Conservation (phyloP, 2,888 invertebrate species). For the Hirudinaria manillensis region DNA sequence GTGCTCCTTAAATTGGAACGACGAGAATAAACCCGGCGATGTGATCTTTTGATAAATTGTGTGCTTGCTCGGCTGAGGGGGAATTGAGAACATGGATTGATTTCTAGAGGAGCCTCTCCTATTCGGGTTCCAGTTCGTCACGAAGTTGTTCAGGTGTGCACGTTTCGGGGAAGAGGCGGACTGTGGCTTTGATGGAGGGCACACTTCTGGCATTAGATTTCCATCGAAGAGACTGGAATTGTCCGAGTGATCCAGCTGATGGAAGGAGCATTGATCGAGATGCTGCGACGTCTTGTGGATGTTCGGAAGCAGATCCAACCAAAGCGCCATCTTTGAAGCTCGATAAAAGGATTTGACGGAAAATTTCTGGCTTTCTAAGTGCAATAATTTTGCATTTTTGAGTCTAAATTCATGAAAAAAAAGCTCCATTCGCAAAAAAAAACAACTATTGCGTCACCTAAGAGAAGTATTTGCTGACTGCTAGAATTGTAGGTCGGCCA, state of each 20-base stretch:
- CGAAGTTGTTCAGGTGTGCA: neutral
- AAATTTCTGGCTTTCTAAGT: constrained; percentile 10
- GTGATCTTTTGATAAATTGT: constrained; percentile 2
- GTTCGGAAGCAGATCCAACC: constrained; percentile 88
- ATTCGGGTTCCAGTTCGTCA: neutral
- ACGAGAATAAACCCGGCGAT: constrained; percentile 1
- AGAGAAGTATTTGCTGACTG: constrained; percentile 16
- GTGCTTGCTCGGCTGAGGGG: constrained; percentile 1
- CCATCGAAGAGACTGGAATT: constrained; percentile 14
- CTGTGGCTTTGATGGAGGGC: neutral
- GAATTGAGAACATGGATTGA: neutral
- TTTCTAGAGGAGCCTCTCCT: neutral
- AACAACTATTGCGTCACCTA: constrained; percentile 16
- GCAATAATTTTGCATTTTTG: neutral
- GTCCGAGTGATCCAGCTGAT: constrained; percentile 7
- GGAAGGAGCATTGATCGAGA: constrained; percentile 21
- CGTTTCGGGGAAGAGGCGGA: neutral
- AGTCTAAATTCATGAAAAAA: neutral
- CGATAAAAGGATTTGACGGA: constrained; percentile 61
- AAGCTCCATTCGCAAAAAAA: neutral
- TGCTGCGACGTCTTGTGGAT: constrained; percentile 72
- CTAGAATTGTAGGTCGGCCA: constrained; percentile 19
- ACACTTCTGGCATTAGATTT: neutral
- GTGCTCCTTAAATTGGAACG: constrained; percentile 15
- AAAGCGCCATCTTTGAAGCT: constrained; percentile 87